These are phyloP conservation scores for Hydrolagus colliei DNA, from an alignment of 2,797 vertebrate genomes.

Conservation along the genomic window DNA sequence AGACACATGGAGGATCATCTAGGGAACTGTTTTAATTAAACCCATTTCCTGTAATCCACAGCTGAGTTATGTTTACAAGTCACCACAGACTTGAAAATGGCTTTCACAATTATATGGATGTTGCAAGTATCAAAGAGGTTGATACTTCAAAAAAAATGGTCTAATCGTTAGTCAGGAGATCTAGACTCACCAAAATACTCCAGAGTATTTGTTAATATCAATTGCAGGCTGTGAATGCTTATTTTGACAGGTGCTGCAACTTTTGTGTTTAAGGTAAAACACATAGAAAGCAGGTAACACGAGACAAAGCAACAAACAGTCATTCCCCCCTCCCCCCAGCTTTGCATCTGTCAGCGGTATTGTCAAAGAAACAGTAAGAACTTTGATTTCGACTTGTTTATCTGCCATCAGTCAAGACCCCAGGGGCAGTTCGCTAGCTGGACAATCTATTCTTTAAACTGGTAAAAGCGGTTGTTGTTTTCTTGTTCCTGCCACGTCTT, in stretches of 20 bases:
- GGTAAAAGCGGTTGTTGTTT: not conserved
- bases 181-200: too few species aligned
- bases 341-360: not conserved
- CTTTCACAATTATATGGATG: not conserved
- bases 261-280: not conserved
- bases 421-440: conserved; percentile 1
- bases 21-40: not conserved
- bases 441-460: conserved; percentile 1
- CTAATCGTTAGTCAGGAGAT: not conserved
- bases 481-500: conserved; percentile 9
- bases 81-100: not conserved
- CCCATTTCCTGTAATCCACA: not conserved
- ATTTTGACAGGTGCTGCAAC: not conserved
- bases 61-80: not conserved
- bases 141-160: not conserved
- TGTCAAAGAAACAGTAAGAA: not conserved
- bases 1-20: not conserved
- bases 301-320: not conserved
- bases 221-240: not conserved
- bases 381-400: conserved; percentile 1
- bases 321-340: not conserved
- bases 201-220: not conserved
- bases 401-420: conserved; percentile 20
- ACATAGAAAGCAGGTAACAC: not conserved
- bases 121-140: not conserved